Conservation (phyloP, 2,797 vertebrate genomes). For the Rhyacichthys aspro region DNA sequence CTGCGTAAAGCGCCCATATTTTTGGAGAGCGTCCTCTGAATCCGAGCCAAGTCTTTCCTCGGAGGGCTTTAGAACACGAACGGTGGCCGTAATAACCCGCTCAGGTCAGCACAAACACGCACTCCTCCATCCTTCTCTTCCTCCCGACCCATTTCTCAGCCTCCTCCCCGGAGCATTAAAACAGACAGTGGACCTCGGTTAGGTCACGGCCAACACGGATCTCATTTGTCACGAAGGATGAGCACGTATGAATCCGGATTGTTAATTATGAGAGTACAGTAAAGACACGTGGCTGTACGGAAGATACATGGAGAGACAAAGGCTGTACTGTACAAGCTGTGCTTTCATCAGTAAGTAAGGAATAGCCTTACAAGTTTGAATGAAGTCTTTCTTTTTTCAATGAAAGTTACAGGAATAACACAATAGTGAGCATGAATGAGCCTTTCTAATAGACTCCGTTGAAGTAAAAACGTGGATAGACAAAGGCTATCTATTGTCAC, state of each 20-base stretch:
- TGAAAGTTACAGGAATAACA: no score
- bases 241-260: constrained; percentile 61
- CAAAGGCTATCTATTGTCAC: no score
- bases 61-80: constrained; percentile 58
- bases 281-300: constrained; percentile 57
- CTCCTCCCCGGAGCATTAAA: constrained; percentile 67
- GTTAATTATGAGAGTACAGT: constrained; percentile 76
- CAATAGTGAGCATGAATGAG: no score
- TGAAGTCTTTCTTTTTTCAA: no score
- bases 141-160: constrained; percentile 66
- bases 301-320: background rate
- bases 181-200: constrained; percentile 71
- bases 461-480: no score
- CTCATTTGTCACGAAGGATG: constrained; percentile 77
- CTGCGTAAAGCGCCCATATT: constrained; percentile 50
- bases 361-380: no score
- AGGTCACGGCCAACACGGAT: constrained; percentile 74
- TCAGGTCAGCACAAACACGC: constrained; percentile 62
- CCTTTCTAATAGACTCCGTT: no score
- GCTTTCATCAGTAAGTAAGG: background rate
- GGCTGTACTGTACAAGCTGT: background rate
- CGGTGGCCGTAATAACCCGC: constrained; percentile 55
- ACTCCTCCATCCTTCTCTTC: constrained; percentile 39
- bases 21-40: constrained; percentile 61
- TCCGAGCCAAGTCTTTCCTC: constrained; percentile 53